phyloP scores from a whole-genome alignment of 2,113 vertebrate species.

The Mionectes macconnelli region DNA sequence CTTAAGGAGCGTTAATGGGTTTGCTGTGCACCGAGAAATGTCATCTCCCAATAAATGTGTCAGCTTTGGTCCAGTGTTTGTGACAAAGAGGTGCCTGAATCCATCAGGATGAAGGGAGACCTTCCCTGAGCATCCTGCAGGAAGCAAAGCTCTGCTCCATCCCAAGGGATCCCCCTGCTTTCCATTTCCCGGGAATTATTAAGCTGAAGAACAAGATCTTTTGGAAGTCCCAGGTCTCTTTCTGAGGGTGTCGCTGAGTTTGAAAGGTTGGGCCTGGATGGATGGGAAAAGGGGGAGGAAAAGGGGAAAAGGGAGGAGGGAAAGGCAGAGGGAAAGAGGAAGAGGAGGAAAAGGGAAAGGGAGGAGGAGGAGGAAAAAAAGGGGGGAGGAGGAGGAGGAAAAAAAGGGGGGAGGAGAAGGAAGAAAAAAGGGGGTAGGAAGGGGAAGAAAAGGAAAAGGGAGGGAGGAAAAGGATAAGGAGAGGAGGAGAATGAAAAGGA shows the following conservation, averaged over 20 bases:
- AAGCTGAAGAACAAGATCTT: not conserved
- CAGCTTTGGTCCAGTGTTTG: not conserved
- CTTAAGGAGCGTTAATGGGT: not conserved
- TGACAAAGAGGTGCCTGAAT: not conserved
- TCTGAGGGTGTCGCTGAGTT: not conserved
- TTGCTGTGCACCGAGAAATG: not conserved
- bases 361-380: no score
- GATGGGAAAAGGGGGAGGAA: not conserved
- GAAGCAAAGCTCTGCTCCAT: not conserved
- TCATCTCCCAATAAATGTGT: not conserved
- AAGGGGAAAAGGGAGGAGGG: not conserved
- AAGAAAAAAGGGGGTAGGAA: no score
- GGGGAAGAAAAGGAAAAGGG: no score
- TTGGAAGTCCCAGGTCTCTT: no score
- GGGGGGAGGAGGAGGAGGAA: not conserved
- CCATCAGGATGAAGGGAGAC: not conserved
- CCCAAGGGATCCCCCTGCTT: not conserved
- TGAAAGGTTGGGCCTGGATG: not conserved
- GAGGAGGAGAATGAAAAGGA: no score
- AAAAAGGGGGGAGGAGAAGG: not conserved
- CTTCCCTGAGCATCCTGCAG: not conserved
- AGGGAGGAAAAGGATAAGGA: no score
- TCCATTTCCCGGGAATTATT: not conserved
- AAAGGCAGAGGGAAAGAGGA: no score
- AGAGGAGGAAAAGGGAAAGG: no score